phyloP scores from a whole-genome alignment of 2,888 invertebrate genomes.

The Lepetodrilus schrolli region DNA sequence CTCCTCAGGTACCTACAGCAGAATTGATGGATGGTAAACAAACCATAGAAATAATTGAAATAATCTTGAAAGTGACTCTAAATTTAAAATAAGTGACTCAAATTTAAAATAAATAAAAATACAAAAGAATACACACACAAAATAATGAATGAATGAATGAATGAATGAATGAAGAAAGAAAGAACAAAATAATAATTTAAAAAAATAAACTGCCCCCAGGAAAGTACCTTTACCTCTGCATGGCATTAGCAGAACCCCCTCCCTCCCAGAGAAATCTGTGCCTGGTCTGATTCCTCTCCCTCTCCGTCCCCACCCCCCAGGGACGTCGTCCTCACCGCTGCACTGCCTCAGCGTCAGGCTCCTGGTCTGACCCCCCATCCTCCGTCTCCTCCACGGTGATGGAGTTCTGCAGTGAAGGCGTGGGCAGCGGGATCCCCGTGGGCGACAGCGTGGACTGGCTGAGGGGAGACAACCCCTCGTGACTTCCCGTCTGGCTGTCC shows the following conservation, averaged over 20 bases:
- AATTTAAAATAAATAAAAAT: no score
- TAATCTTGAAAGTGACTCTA: no score
- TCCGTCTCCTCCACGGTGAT: constrained; percentile 63
- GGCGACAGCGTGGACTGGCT: constrained; percentile 54
- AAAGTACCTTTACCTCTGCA: no score
- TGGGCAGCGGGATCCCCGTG: constrained; percentile 53
- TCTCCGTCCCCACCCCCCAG: not conserved
- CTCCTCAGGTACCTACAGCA: constrained; percentile 88
- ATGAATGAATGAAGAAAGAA: no score
- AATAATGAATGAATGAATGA: no score
- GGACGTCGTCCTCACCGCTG: constrained; percentile 76
- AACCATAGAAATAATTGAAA: no score
- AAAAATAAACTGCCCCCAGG: no score
- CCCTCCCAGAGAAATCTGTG: not conserved
- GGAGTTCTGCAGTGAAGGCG: constrained; percentile 53
- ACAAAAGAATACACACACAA: no score
- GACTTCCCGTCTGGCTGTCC: constrained; percentile 75
- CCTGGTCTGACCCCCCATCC: constrained; percentile 75
- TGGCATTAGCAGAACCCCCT: no score
- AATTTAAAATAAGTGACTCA: no score
- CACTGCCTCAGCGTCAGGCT: constrained; percentile 78
- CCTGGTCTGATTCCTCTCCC: not conserved
- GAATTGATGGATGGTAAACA: no score
- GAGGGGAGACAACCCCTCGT: constrained; percentile 55
- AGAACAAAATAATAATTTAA: no score